Base-by-base conservation (phyloP, 2,888 invertebrate genomes). In the Merodon equestris region DNA sequence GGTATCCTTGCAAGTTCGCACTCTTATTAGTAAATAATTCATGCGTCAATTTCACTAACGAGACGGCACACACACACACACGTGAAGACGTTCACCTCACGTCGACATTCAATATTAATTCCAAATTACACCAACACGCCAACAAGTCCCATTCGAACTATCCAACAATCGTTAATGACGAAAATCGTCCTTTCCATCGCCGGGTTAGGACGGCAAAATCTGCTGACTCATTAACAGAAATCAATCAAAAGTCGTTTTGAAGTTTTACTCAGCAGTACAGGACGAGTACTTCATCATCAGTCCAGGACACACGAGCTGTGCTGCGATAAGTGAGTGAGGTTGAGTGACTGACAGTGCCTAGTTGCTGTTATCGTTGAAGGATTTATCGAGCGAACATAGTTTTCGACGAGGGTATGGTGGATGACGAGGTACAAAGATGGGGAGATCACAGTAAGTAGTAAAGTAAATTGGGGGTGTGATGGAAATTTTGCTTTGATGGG, bases 41-140 rank as follows among this genome's bases (percentile, higher is more conserved):
- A 79, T 79, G 79, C 79, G 68, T 79, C 79, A 79, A 79, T 74
- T 79, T 74, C 54, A 74, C 79, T 79, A 74, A 79, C 79, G 79
- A 79, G 79, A 77, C 73, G 27, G 27, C 7, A 27, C 7, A 7
- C 27, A 27, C 27, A 27, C 2, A 27, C 7, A 7, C 27, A 27
- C 27, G 27, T 27, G 3, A 27, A 27, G 27, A 27, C 7, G 7
- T 27, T 2, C 27, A 27, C 27, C 27, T 27, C 27, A 27, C n/a
- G n/a, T n/a, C n/a, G n/a, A n/a, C n/a, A n/a, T n/a, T n/a, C n/a
- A n/a, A n/a, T n/a, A n/a, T n/a, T n/a, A n/a, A n/a, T n/a, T n/a
- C n/a, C n/a, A n/a, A n/a, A n/a, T n/a, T n/a, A n/a, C 7, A 27
- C 27, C 27, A 27, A 27, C 27, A 27, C 40, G 9, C 3, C 36